Percentiles rank a stretch among this genome's conserved stretches.
Evolutionary conservation across 2,888 invertebrate genomes (phyloP).

Genomic region (Pollenia griseotomentosa): DNA sequence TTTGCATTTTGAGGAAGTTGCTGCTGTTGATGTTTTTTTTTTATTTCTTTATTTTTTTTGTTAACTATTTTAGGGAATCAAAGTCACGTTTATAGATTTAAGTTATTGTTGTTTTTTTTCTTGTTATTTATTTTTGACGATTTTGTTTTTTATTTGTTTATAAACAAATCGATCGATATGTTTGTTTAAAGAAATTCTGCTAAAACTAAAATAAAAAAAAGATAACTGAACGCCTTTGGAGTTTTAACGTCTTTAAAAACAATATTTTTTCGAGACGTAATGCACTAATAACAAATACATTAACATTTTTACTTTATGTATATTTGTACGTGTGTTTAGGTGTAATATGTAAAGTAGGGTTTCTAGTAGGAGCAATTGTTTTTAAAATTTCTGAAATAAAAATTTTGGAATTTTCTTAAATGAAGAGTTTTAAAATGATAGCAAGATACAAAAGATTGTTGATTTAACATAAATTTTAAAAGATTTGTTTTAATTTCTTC

Average conservation of each 20-base stretch:
- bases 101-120: slow-evolving; percentile 3
- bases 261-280: background rate
- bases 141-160: slow-evolving; percentile 42
- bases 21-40: background rate
- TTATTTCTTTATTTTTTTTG: background rate
- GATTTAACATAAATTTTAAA: too few species aligned
- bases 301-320: background rate
- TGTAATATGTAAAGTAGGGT: background rate
- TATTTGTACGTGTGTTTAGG: background rate
- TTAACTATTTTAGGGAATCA: slow-evolving; percentile 14
- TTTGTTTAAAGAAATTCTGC: slow-evolving; percentile 50
- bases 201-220: slow-evolving; percentile 14
- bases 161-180: slow-evolving; percentile 65
- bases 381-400: too few species aligned
- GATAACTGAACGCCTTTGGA: slow-evolving; percentile 21
- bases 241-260: slow-evolving; percentile 51
- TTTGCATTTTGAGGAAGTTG: slow-evolving; percentile 19
- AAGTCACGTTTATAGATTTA: slow-evolving; percentile 35
- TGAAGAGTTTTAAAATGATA: too few species aligned
- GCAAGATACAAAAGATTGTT: too few species aligned
- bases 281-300: slow-evolving; percentile 44
- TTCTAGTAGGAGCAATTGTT: too few species aligned
- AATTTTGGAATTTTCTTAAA: too few species aligned
- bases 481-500: too few species aligned
- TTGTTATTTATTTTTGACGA: slow-evolving; percentile 6